Percentiles rank a stretch among this genome's conserved stretches.
These are phyloP conservation scores for Hypomecis atomaria DNA, from an alignment of 2,888 invertebrate genomes.

Conservation along the genomic window DNA sequence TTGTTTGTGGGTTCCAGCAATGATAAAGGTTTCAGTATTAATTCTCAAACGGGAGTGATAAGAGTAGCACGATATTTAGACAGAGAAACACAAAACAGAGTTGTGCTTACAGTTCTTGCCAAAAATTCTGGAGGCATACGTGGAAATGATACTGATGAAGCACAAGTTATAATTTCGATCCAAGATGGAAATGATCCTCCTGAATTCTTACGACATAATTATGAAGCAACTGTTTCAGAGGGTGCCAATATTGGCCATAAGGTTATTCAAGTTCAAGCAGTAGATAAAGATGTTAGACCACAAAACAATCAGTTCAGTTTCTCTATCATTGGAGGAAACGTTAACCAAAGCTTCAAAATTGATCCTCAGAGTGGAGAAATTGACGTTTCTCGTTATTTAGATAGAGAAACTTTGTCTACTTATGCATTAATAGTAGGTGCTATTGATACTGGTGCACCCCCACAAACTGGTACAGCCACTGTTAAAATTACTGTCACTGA, in stretches of 20 bases:
- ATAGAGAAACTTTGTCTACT: constrained; percentile 90
- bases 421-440: constrained; percentile 93
- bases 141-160: constrained; percentile 98
- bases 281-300: constrained; percentile 95
- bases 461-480: constrained; percentile 95
- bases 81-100: constrained; percentile 94
- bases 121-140: constrained; percentile 97
- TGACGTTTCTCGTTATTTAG: constrained; percentile 89
- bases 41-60: constrained; percentile 92
- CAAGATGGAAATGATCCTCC: constrained; percentile 99
- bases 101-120: constrained; percentile 95
- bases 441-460: constrained; percentile 94
- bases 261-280: constrained; percentile 91
- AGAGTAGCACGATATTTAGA: constrained; percentile 92
- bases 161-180: constrained; percentile 96
- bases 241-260: constrained; percentile 89
- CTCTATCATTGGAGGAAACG: constrained; percentile 93
- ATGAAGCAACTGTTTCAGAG: constrained; percentile 93
- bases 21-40: constrained; percentile 94
- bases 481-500: constrained; percentile 92
- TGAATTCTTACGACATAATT: constrained; percentile 91
- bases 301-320: constrained; percentile 97
- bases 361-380: constrained; percentile 94
- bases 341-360: constrained; percentile 93
- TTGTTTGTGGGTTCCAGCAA: constrained; percentile 97